These are phyloP conservation scores for Myotis davidii DNA, from an alignment of 2,113 vertebrate species.

Conservation along the genomic window DNA sequence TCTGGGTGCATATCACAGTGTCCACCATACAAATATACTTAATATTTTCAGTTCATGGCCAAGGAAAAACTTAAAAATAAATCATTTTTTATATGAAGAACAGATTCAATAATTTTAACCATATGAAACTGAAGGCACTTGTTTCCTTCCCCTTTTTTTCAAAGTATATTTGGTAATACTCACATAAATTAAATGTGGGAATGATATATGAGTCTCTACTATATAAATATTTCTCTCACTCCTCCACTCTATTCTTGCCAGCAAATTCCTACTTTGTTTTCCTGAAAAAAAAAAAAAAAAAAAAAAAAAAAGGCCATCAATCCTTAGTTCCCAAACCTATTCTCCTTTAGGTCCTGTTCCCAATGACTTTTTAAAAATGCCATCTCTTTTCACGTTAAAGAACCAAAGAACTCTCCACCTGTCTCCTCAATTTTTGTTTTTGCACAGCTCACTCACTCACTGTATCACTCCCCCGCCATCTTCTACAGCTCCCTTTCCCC, in stretches of 20 bases:
- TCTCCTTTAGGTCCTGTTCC: background rate
- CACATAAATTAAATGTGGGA: conserved; percentile 38
- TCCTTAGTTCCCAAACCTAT: background rate
- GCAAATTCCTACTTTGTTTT: conserved; percentile 5
- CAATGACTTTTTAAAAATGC: background rate
- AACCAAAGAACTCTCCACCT: background rate
- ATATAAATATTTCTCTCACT: conserved; percentile 49
- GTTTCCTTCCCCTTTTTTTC: conserved; percentile 1
- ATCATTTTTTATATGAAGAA: conserved; percentile 21
- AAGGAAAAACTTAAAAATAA: conserved; percentile 32
- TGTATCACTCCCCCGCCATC: too few species aligned
- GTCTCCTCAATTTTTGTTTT: background rate
- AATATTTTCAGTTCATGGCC: background rate
- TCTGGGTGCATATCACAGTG: background rate
- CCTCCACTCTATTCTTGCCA: conserved; percentile 28
- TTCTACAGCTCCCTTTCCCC: background rate
- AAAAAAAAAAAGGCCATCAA: background rate
- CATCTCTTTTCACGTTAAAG: background rate
- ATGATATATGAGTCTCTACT: conserved; percentile 31
- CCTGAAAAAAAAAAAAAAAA: background rate
- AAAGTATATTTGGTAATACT: conserved; percentile 23
- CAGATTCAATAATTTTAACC: conserved; percentile 29
- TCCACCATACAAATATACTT: background rate
- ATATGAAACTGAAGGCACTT: background rate
- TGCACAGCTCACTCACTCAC: accelerated